Evolutionary conservation across 2,797 vertebrate genomes (phyloP).

Genomic region (Arvicola amphibius): DNA sequence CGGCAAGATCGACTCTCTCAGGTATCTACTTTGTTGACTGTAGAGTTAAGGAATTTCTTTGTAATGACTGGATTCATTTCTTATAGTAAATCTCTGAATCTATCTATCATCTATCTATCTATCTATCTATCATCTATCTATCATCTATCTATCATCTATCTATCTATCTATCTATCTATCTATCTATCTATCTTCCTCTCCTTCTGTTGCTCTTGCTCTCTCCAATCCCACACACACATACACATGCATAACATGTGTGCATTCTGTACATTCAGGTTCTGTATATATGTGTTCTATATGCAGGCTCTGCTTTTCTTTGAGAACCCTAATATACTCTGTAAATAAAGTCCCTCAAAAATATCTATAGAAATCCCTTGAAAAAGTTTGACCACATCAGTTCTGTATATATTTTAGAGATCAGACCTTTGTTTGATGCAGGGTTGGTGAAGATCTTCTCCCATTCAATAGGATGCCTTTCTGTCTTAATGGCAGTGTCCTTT

Average conservation of each 20-base stretch:
- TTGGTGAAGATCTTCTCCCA: too few species aligned
- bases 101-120: not conserved
- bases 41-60: not conserved
- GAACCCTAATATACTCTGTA: not conserved
- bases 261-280: not conserved
- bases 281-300: not conserved
- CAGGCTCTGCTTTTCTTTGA: not conserved
- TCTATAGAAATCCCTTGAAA: not conserved
- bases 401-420: too few species aligned
- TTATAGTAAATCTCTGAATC: too few species aligned
- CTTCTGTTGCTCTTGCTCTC: too few species aligned
- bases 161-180: not conserved
- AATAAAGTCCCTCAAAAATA: not conserved
- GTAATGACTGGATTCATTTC: not conserved
- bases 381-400: not conserved
- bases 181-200: too few species aligned
- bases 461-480: too few species aligned
- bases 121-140: not conserved
- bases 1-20: not conserved
- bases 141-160: not conserved
- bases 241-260: not conserved
- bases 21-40: not conserved
- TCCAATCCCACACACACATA: not conserved
- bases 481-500: too few species aligned
- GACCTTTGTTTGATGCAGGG: too few species aligned